Evolutionary conservation across 30 jellyfish, hydroid and myxozoan species (phyloP), one percentile per base, ranked within the genome.

Genomic region (Hydra vulgaris): DNA sequence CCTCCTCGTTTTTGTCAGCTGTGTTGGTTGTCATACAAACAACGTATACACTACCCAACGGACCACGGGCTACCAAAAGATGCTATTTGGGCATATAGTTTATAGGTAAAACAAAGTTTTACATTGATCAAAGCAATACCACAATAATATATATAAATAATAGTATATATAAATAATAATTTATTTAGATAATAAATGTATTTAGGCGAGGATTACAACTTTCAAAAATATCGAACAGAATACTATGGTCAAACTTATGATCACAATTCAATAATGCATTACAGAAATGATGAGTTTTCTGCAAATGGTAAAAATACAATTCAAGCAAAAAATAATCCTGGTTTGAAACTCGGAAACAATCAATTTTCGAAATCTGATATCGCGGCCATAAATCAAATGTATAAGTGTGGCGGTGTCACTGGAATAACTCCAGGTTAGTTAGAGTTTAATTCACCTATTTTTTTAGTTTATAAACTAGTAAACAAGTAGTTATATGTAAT

Each of bases 171-270:
- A 1, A 7, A 1, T 53, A 21, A 3, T 73, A 8, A 1, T 3
- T 22, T n/a, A 22, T 4, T 3, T 23, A n/a, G 7, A 21, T 73
- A n/a, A 21, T 7, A 1, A 5, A 18, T 17, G 8, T 26, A 76
- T 25, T 12, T 18, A 66, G 77, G 87, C 3, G 87, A 80, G 8
- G 21, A 40, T 17, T 69, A 66, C 74, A 80, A 80, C 66, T 80
- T 80, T 25, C 84, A 80, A 17, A 61, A 61, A 27, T 80, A 80
- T 68, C 83, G 87, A 17, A 8, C 87, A 18, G 54, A 69, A 16
- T 80, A 80, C 71, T 68, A 80, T 22, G 72, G 72, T 15, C 82
- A 80, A 80, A 0, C 79, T 66, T 80, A 80, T 26, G 87, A 80
- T 68, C 23, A 21, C 0, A 68, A 21, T 0, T 40, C 82, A 8